Evolutionary conservation across 2,888 invertebrate genomes (phyloP), one percentile per base, ranked within the genome.

Genomic region (Lithosia quadra): DNA sequence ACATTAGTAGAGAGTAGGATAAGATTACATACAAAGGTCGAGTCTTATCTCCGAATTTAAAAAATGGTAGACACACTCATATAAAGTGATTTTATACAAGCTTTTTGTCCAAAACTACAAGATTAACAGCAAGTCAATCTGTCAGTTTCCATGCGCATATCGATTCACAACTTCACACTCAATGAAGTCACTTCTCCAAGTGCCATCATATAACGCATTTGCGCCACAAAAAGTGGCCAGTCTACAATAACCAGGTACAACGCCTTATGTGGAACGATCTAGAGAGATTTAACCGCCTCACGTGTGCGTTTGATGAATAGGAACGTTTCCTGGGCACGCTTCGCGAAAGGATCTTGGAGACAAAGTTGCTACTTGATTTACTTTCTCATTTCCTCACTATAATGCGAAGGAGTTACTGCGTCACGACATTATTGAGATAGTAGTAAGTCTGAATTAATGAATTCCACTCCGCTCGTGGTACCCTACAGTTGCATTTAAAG

Each of bases 241-340:
- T 67, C 67, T 67, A 21, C 39, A n/a, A n/a, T n/a, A 36, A n/a
- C 22, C 63, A 55, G 34, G 21, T 34, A 55, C 60, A 21, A 39
- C 15, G 15, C 55, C 56, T 69, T 77, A 76, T 65, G 69, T 76
- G 73, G 79, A 71, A 77, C 73, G 58, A 21, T 62, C 43, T 24
- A 56, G 24, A 53, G 33, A 71, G 74, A 74, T 76, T 76, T 63
- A 84, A 83, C 79, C 81, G 67, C 72, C 80, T 81, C 81, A 79
- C 77, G 81, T 79, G 76, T 80, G 74, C 77, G 53, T 72, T 71
- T 88, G 88, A 88, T 85, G 84, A 80, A 88, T 87, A 77, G 82
- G 73, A 73, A 74, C 76, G 72, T 72, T 74, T 67, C 72, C 69
- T 62, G 67, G 69, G 73, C 73, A 73, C 70, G 77, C 75, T 72